Evolutionary conservation across 1,140 invertebrate species (phyloP).

Genomic region (Sitophilus oryzae): DNA sequence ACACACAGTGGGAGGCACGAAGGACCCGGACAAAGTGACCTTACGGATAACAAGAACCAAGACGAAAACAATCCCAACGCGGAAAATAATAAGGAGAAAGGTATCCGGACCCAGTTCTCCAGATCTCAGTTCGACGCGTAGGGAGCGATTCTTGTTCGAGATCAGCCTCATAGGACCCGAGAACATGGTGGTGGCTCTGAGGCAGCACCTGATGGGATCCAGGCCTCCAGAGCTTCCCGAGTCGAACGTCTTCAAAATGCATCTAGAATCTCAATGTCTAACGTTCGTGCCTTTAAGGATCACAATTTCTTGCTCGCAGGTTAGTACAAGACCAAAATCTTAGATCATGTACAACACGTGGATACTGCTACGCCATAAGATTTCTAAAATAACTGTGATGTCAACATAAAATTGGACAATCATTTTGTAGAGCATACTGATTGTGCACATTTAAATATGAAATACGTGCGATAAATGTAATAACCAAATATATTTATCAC

Average conservation of each 20-base stretch:
- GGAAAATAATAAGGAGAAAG: slow-evolving; percentile 47
- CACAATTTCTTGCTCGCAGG: not conserved
- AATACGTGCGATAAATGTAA: no score
- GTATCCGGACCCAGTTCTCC: slow-evolving; percentile 56
- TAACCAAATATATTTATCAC: no score
- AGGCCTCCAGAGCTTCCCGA: slow-evolving; percentile 53
- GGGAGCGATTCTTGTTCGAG: slow-evolving; percentile 49
- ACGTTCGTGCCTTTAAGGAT: slow-evolving; percentile 27
- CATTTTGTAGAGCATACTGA: no score
- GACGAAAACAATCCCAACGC: slow-evolving; percentile 49
- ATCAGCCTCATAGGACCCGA: slow-evolving; percentile 50
- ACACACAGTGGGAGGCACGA: slow-evolving; percentile 87
- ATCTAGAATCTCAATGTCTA: slow-evolving; percentile 54
- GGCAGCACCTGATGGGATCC: slow-evolving; percentile 47
- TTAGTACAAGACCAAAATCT: no score
- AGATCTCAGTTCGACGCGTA: slow-evolving; percentile 50
- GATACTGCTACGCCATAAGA: no score
- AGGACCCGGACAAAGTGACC: slow-evolving; percentile 69
- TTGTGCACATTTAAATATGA: no score
- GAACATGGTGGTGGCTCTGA: slow-evolving; percentile 49
- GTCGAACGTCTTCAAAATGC: slow-evolving; percentile 52
- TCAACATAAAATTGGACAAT: no score
- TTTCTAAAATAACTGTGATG: no score
- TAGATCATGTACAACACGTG: no score
- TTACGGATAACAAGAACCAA: slow-evolving; percentile 52